These are phyloP conservation scores for Galbula dea DNA, from an alignment of 2,113 vertebrate genomes.

Conservation along the genomic window DNA sequence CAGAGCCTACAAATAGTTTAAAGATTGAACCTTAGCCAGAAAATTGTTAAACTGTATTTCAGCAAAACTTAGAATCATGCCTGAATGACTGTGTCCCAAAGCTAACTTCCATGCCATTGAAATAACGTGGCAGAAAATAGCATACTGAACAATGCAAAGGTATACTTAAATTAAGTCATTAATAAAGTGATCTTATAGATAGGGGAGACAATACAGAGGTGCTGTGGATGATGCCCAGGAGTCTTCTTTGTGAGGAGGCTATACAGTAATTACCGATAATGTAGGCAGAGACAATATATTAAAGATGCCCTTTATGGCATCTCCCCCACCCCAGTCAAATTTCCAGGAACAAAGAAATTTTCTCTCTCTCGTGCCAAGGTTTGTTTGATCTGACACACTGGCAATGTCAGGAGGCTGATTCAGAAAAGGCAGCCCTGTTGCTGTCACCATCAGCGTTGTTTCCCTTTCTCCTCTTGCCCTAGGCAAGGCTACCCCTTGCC, in stretches of 20 bases:
- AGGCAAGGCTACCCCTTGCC: fast-evolving
- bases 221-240: background rate
- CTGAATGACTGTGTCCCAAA: background rate
- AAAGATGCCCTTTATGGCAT: background rate
- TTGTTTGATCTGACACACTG: background rate
- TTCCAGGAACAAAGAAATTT: background rate
- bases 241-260: background rate
- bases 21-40: background rate
- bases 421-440: background rate
- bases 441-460: fast-evolving
- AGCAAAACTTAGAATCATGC: background rate
- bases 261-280: background rate
- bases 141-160: background rate
- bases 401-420: background rate
- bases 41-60: background rate
- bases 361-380: background rate
- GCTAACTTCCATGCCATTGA: background rate
- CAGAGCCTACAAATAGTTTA: background rate
- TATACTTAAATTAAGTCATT: conserved; percentile 9
- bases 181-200: background rate
- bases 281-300: fast-evolving
- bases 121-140: background rate
- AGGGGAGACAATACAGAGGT: background rate
- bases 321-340: background rate
- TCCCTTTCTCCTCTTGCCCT: fast-evolving